A percentile compares a stretch with the other conserved stretches of the same genome.
These are phyloP conservation scores for Orchesella flavescens DNA, from an alignment of 2,888 invertebrate species.

Conservation along the genomic window DNA sequence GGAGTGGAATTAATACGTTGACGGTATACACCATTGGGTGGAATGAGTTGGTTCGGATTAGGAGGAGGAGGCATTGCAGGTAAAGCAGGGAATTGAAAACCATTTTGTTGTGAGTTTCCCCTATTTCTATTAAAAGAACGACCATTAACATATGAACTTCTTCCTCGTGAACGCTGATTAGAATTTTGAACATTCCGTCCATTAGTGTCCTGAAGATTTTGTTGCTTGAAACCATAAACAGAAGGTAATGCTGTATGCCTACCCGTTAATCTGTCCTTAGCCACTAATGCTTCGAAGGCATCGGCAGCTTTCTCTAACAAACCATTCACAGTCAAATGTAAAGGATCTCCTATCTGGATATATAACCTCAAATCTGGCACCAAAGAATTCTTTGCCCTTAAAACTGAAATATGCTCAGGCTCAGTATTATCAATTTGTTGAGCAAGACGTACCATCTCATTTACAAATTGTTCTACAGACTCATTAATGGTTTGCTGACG, in stretches of 20 bases:
- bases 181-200: no score
- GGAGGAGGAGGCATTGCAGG: no score
- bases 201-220: no score
- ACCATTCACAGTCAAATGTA: not conserved
- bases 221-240: not conserved
- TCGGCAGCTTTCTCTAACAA: conserved; percentile 11
- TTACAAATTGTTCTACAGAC: conserved; percentile 34
- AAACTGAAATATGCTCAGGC: not conserved
- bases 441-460: conserved; percentile 24
- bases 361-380: not conserved
- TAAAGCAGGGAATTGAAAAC: no score
- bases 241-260: conserved; percentile 9
- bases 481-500: not conserved
- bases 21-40: no score
- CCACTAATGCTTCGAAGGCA: not conserved
- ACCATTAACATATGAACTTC: no score
- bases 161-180: no score
- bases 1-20: no score
- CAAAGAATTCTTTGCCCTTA: conserved; percentile 3
- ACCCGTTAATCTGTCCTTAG: not conserved
- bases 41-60: no score
- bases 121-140: no score
- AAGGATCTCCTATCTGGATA: not conserved
- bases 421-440: conserved; percentile 26
- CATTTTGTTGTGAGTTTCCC: no score